A percentile compares a stretch with the other conserved stretches of the same genome.
These are phyloP conservation scores for Emys orbicularis DNA, from an alignment of 2,797 vertebrate species.

Conservation along the genomic window DNA sequence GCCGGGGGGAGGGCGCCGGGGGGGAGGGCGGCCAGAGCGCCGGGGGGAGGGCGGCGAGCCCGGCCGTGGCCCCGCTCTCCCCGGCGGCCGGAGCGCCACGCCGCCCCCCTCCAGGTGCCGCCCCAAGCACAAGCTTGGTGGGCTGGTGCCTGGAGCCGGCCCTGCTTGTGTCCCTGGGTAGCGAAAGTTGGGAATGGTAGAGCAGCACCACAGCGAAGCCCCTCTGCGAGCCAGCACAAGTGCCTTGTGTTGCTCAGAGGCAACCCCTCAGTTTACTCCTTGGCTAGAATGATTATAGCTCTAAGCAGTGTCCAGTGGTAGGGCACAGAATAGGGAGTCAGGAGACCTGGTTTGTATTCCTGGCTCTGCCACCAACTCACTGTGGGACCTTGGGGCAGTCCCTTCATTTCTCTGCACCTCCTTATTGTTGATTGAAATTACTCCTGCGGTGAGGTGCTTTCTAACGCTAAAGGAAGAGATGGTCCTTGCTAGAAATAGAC, in stretches of 20 bases:
- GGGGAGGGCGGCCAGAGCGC: too few species aligned
- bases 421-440: neutral
- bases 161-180: neutral
- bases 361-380: neutral
- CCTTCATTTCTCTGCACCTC: neutral
- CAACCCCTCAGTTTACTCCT: neutral
- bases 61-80: too few species aligned
- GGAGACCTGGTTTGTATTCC: neutral
- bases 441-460: neutral
- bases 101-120: too few species aligned
- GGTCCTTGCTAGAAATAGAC: neutral
- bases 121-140: too few species aligned
- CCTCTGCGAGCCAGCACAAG: neutral
- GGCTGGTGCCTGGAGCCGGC: too few species aligned
- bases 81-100: too few species aligned
- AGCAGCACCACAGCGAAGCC: neutral
- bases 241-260: neutral
- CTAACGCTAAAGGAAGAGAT: neutral
- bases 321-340: rapidly evolving
- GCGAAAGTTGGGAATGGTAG: neutral
- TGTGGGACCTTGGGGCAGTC: neutral
- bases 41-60: too few species aligned
- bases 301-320: neutral
- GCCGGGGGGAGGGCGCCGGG: too few species aligned
- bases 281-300: neutral